Percentiles rank a stretch among this genome's conserved stretches.
These are phyloP conservation scores for Frankliniella fusca DNA, from an alignment of 2,888 invertebrate species.

Conservation along the genomic window DNA sequence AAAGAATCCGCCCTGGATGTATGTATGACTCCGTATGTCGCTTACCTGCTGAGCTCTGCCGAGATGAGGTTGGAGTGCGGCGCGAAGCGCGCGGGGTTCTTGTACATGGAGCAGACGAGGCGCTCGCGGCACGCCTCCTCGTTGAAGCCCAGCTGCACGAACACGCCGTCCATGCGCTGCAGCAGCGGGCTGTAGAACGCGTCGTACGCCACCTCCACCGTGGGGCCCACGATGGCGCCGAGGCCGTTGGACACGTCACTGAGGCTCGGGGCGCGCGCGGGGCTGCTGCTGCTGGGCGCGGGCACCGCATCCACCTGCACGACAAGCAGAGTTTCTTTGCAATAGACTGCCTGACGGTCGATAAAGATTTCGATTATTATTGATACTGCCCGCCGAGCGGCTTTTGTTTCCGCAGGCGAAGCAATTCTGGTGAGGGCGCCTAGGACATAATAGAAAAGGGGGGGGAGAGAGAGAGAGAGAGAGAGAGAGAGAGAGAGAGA, in stretches of 20 bases:
- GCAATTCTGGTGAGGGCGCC: no score
- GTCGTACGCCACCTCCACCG: conserved; percentile 41
- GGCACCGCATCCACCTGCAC: not conserved
- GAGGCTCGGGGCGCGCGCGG: not conserved
- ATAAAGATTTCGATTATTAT: no score
- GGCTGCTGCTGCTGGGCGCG: not conserved
- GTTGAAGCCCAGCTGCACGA: conserved; percentile 44
- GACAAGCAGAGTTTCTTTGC: not conserved
- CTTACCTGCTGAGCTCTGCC: conserved; percentile 47
- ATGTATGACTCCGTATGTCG: not conserved
- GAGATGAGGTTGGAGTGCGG: conserved; percentile 47
- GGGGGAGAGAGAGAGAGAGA: no score
- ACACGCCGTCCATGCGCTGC: conserved; percentile 46
- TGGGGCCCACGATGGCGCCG: conserved; percentile 21
- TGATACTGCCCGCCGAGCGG: no score
- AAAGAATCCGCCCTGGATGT: no score
- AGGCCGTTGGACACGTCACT: not conserved
- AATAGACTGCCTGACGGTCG: no score
- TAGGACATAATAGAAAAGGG: no score
- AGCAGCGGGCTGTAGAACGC: conserved; percentile 47
- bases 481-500: no score
- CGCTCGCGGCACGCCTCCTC: conserved; percentile 46
- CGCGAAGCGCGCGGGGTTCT: conserved; percentile 45
- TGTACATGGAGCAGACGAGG: conserved; percentile 47
- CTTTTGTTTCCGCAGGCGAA: no score